phyloP scores from a whole-genome alignment of 2,888 invertebrate species.

The Andrena chrysosceles region DNA sequence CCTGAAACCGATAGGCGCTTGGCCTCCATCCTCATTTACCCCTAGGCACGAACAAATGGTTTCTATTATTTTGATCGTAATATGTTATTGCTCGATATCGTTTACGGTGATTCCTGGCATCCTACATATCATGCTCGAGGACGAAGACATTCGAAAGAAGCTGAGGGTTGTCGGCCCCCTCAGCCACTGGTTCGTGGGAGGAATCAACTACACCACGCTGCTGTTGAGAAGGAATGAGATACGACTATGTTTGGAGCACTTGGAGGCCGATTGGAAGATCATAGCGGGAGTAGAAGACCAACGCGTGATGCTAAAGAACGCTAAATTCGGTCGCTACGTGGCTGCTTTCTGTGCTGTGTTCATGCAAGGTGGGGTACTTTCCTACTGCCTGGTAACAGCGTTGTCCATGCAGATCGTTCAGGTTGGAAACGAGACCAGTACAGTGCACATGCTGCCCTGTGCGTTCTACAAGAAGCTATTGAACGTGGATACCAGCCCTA shows the following conservation, averaged over 20 bases:
- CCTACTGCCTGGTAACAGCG: constrained; percentile 36
- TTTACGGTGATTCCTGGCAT: constrained; percentile 67
- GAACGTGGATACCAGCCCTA: constrained; percentile 56
- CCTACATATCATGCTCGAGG: constrained; percentile 65
- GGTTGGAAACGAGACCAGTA: constrained; percentile 56
- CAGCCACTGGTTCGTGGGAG: constrained; percentile 69
- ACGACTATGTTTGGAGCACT: constrained; percentile 65
- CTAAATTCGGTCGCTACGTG: constrained; percentile 66
- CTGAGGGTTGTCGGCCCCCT: constrained; percentile 71
- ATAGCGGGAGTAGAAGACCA: constrained; percentile 47
- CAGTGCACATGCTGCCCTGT: constrained; percentile 55
- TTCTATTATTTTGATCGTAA: constrained; percentile 15
- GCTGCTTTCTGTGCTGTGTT: constrained; percentile 55
- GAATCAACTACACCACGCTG: constrained; percentile 72
- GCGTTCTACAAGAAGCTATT: constrained; percentile 54
- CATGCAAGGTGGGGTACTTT: constrained; percentile 54
- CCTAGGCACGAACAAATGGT: constrained; percentile 17
- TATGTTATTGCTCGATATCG: constrained; percentile 57
- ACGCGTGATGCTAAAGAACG: constrained; percentile 68
- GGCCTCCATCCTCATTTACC: constrained; percentile 46
- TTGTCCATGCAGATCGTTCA: neutral
- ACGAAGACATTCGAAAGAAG: constrained; percentile 13
- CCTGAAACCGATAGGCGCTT: constrained; percentile 64
- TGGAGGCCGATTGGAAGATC: constrained; percentile 71
- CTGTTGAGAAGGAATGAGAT: constrained; percentile 61